Evolutionary conservation across 2,888 invertebrate species (phyloP).

Genomic region (Cistogaster globosa): DNA sequence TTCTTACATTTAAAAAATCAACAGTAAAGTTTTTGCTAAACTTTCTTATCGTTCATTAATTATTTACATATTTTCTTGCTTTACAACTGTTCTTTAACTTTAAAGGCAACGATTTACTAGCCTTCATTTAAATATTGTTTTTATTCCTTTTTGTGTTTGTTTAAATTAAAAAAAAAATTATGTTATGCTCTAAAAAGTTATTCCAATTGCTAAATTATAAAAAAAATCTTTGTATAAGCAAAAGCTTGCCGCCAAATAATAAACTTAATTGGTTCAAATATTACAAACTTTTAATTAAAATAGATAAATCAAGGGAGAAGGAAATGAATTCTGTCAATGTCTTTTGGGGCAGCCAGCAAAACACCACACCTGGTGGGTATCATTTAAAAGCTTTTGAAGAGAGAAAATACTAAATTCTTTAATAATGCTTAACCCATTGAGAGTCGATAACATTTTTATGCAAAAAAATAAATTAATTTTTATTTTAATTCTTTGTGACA

Average conservation of each 20-base stretch:
- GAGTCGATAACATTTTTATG: no score
- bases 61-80: slow-evolving; percentile 45
- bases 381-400: no score
- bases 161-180: slow-evolving; percentile 2
- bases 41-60: slow-evolving; percentile 67
- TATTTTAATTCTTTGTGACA: no score
- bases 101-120: slow-evolving; percentile 35
- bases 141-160: slow-evolving; percentile 10
- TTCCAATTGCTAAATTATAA: slow-evolving; percentile 10
- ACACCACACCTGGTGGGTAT: no score
- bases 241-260: neutral
- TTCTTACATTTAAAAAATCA: slow-evolving; percentile 30
- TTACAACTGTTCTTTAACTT: slow-evolving; percentile 6
- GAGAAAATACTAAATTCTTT: no score
- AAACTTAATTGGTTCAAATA: neutral
- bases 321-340: no score
- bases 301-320: no score
- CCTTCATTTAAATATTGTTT: slow-evolving; percentile 62
- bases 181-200: slow-evolving; percentile 18
- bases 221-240: neutral
- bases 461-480: no score
- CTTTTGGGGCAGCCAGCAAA: no score
- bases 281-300: no score
- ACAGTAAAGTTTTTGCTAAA: slow-evolving; percentile 22
- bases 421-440: no score